Conservation (phyloP, 2,888 invertebrate species). For the Drosophila koepferae region DNA sequence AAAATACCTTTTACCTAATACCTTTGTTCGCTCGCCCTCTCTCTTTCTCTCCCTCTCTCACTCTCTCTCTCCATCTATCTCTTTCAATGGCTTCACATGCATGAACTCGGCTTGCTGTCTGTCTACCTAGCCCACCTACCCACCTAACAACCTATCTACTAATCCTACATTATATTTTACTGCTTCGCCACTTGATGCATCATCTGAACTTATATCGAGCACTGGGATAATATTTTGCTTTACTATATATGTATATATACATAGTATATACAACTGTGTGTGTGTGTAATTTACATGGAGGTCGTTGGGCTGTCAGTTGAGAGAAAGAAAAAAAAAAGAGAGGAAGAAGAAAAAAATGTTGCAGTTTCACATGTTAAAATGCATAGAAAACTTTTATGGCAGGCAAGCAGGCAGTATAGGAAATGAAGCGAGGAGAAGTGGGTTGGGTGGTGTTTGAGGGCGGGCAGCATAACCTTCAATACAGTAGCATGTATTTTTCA, state of each 20-base stretch:
- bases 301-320: conserved; percentile 68
- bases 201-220: conserved; percentile 44
- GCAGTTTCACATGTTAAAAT: conserved; percentile 37
- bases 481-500: conserved; percentile 79
- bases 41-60: neutral
- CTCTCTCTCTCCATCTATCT: neutral
- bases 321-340: neutral
- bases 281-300: conserved; percentile 66
- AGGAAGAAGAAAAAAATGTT: conserved; percentile 17
- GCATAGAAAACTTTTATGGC: conserved; percentile 57
- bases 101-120: neutral
- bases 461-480: conserved; percentile 69
- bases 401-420: neutral
- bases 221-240: conserved; percentile 45
- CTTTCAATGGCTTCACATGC: neutral
- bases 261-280: conserved; percentile 12
- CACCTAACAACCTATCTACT: neutral
- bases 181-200: conserved; percentile 41
- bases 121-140: neutral
- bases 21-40: no score
- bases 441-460: neutral
- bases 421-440: neutral
- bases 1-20: conserved; percentile 31
- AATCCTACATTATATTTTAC: neutral
- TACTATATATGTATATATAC: neutral